Percentiles rank a stretch among this genome's conserved stretches.
These are phyloP conservation scores for Asbolus verrucosus DNA, from an alignment of 1,140 invertebrate species.

Conservation along the genomic window DNA sequence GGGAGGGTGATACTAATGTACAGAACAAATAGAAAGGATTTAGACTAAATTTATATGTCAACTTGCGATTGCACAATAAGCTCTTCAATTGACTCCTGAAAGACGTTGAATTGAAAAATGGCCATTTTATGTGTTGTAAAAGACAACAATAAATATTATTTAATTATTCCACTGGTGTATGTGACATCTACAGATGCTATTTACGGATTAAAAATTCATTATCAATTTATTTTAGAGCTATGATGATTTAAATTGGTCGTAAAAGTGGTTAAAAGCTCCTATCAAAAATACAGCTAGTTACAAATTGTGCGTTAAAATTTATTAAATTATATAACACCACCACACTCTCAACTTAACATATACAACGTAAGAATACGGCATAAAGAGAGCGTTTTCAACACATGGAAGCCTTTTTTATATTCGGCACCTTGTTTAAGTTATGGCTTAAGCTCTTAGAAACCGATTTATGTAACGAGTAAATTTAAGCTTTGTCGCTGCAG, in stretches of 20 bases:
- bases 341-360: background rate
- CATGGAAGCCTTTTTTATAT: constrained; percentile 9
- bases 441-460: constrained; percentile 1
- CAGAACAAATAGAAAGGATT: background rate
- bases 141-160: constrained; percentile 38
- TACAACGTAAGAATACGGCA: constrained; percentile 13
- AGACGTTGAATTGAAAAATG: constrained; percentile 30
- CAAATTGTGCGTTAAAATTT: constrained; percentile 14
- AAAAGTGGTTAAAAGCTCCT: constrained; percentile 10
- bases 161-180: constrained; percentile 16
- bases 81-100: constrained; percentile 17
- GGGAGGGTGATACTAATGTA: no score
- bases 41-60: constrained; percentile 4
- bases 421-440: background rate
- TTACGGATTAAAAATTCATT: constrained; percentile 27
- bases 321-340: background rate
- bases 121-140: constrained; percentile 40
- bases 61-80: background rate
- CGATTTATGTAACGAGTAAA: no score
- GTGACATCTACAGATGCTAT: constrained; percentile 8
- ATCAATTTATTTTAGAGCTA: constrained; percentile 33
- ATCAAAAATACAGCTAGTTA: constrained; percentile 16
- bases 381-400: constrained; percentile 22
- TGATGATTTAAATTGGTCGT: constrained; percentile 25
- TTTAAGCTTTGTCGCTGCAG: background rate